Conservation (phyloP, 2,888 invertebrate genomes). For the Meandrusa payeni region DNA sequence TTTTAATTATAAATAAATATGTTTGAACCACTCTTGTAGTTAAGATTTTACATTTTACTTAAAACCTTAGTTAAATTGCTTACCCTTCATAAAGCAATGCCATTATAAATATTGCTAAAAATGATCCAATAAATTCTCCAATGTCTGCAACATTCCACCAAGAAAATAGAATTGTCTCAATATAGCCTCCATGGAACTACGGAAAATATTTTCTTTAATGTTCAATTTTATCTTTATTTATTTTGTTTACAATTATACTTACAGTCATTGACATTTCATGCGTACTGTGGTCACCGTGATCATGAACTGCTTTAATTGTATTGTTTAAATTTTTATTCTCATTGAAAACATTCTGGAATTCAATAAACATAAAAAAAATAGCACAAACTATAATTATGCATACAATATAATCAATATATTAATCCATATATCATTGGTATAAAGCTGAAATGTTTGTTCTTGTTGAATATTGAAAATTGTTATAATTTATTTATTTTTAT, state of each 20-base stretch:
- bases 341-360: slow-evolving; percentile 43
- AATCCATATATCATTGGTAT: too few species aligned
- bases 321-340: slow-evolving; percentile 34
- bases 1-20: too few species aligned
- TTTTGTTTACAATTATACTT: slow-evolving; percentile 30
- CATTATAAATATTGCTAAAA: slow-evolving; percentile 94
- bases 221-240: neutral
- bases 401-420: slow-evolving; percentile 1
- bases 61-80: slow-evolving; percentile 52
- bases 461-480: too few species aligned
- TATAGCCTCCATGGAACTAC: slow-evolving; percentile 89
- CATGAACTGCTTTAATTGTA: slow-evolving; percentile 33
- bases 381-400: neutral
- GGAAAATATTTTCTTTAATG: slow-evolving; percentile 51
- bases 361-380: neutral
- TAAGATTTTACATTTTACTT: too few species aligned
- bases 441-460: too few species aligned
- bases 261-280: slow-evolving; percentile 59
- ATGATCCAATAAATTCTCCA: slow-evolving; percentile 92
- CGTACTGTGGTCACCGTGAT: slow-evolving; percentile 28
- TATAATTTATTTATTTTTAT: too few species aligned
- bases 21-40: too few species aligned
- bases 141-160: slow-evolving; percentile 89
- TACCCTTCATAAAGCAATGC: slow-evolving; percentile 97
- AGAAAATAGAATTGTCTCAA: slow-evolving; percentile 89